Base-by-base conservation (phyloP, 1,140 invertebrate species). In the Danaus plexippus region DNA sequence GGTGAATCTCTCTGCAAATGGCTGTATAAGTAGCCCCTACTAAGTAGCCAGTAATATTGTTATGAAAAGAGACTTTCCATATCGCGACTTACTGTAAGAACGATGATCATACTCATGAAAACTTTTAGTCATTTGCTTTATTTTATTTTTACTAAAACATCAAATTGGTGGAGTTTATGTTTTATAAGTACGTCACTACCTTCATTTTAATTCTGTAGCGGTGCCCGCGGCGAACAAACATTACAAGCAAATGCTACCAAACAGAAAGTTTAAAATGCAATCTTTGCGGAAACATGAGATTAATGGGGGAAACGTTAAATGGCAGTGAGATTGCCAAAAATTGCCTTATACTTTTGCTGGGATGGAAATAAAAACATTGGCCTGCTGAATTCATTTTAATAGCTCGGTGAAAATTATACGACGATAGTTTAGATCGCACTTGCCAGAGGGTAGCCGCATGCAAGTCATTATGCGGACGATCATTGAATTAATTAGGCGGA, bases 391-490 rank as follows among this genome's bases (percentile, higher is more conserved):
- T 72, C 59, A 66, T 72, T 77, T 77, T 67, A 77, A 77, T 80
- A 71, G 72, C 67, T 71, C 51, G 61, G 66, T 73, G 64, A 65
- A 74, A 78, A 81, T 83, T 81, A 78, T 77, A 64, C 61, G 65
- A 64, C 71, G 67, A 76, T 75, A 78, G 76, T 80, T 73, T 57
- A 67, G 66, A 64, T 65, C 63, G 57, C 53, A 69, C 61, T 72
- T 32, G 22, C 22, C 22, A 32, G 73, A 59, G 70, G 67, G 69
- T 73, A 64, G 69, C 71, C 75, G 72, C 69, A 80, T 82, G 74
- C 75, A 78, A 81, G 79, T 82, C 78, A 85, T 80, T 82, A 82
- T 77, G 78, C 70, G 69, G 73, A 78, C 77, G 75, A 76, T 78
- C 76, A 83, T 79, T 79, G 76, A 83, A 81, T 80, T 82, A 84